Conservation (phyloP, 2,888 invertebrate species). For the Troilus luridus region DNA sequence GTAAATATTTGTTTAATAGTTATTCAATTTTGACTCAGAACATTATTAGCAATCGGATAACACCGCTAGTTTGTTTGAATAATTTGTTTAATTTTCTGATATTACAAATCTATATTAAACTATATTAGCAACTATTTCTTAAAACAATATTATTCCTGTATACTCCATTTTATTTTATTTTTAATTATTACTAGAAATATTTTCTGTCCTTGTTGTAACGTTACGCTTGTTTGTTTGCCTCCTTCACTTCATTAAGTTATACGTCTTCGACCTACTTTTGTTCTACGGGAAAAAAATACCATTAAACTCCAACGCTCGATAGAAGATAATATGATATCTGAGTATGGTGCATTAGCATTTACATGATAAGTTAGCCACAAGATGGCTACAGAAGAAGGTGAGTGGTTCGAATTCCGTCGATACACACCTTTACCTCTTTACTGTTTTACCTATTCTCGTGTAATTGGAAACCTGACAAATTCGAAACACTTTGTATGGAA, state of each 20-base stretch:
- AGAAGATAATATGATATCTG: neutral
- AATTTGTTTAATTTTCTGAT: too few relatives aligned
- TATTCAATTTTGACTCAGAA: too few relatives aligned
- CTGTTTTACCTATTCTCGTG: neutral
- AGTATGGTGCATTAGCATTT: conserved; percentile 1
- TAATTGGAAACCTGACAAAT: conserved; percentile 30
- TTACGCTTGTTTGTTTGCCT: neutral
- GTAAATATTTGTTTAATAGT: too few relatives aligned
- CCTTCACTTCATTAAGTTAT: neutral
- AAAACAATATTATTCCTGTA: too few relatives aligned
- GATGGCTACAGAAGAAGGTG: neutral
- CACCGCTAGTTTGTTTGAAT: too few relatives aligned
- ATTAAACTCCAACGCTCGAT: too few relatives aligned
- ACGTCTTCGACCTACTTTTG: neutral
- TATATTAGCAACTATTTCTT: too few relatives aligned
- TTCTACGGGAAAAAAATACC: neutral
- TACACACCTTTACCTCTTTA: conserved; percentile 1
- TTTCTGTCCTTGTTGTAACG: neutral
- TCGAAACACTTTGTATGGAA: neutral
- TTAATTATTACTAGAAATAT: too few relatives aligned
- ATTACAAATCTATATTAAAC: too few relatives aligned
- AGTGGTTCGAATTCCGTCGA: neutral
- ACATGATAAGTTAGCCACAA: neutral
- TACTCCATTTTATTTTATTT: too few relatives aligned
- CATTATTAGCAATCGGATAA: too few relatives aligned